phyloP scores from a whole-genome alignment of 2,888 invertebrate species.

The Tipula unca region DNA sequence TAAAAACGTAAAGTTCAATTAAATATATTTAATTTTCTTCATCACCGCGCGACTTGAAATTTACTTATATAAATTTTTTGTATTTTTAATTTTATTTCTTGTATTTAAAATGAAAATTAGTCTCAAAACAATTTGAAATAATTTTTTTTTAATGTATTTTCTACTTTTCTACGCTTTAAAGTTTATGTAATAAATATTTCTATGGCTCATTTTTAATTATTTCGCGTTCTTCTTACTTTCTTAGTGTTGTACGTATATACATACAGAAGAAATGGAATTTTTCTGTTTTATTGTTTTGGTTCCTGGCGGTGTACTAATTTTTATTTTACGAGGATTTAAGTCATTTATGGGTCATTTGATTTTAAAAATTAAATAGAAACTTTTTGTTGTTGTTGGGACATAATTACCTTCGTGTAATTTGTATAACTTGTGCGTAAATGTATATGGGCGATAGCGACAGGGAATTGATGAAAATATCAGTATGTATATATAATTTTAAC shows the following conservation, averaged over 20 bases:
- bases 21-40: constrained; percentile 8
- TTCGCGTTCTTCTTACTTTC: neutral
- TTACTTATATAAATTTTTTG: no score
- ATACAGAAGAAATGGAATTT: neutral
- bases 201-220: neutral
- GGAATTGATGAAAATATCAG: neutral
- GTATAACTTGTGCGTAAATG: neutral
- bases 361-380: neutral
- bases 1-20: constrained; percentile 8
- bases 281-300: neutral
- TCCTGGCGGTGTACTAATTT: constrained; percentile 14
- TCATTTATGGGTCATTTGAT: constrained; percentile 14
- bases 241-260: neutral
- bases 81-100: neutral
- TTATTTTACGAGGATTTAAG: neutral
- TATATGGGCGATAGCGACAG: neutral
- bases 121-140: neutral
- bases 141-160: neutral
- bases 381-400: neutral
- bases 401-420: neutral
- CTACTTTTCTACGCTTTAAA: neutral
- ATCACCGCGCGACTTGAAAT: neutral
- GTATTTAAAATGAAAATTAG: neutral
- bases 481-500: neutral
- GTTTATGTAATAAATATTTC: neutral